Evolutionary conservation across 2,888 invertebrate genomes (phyloP).

Genomic region (Neoitamus cyanurus): DNA sequence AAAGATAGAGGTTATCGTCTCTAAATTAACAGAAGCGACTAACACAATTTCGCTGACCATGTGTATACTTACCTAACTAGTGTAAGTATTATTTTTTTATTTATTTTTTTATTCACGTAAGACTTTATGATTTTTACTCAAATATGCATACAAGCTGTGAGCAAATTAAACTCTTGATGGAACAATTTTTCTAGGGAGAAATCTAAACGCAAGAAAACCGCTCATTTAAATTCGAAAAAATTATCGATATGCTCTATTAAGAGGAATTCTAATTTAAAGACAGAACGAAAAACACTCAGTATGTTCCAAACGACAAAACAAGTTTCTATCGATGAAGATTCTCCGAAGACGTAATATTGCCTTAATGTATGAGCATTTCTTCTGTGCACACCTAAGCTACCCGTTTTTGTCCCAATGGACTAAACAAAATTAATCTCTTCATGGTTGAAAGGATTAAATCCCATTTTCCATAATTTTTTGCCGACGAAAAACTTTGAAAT

Average conservation of each 20-base stretch:
- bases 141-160: neutral
- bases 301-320: neutral
- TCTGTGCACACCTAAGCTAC: neutral
- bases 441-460: constrained; percentile 15
- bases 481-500: neutral
- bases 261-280: neutral
- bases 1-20: no score
- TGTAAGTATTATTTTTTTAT: no score
- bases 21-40: no score
- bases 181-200: neutral
- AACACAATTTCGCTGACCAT: no score
- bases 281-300: neutral
- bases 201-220: neutral
- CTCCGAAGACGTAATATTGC: neutral
- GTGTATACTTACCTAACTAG: no score
- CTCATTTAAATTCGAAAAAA: neutral
- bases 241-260: neutral
- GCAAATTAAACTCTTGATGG: neutral
- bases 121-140: no score
- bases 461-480: constrained; percentile 1
- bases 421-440: constrained; percentile 10
- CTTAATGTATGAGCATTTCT: neutral
- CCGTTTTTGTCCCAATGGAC: neutral
- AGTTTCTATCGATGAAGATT: neutral
- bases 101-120: no score